phyloP scores from a whole-genome alignment of 2,113 vertebrate species.

The Brachirus orientalis region DNA sequence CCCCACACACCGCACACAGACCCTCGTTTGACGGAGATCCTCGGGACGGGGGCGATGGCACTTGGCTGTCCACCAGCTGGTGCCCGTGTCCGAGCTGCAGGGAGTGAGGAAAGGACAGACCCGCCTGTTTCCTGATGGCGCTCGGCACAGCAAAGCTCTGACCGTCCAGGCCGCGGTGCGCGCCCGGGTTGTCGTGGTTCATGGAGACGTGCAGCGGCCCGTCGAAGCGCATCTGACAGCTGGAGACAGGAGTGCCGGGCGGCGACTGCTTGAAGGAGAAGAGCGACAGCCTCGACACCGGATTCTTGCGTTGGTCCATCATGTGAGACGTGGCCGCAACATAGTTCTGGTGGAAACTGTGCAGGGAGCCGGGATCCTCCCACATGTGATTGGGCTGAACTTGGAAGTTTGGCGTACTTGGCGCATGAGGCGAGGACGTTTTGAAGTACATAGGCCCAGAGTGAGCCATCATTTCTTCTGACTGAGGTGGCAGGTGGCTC shows the following conservation, averaged over 20 bases:
- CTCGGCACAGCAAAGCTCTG: conserved; percentile 94
- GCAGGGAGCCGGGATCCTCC: conserved; percentile 96
- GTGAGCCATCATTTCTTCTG: conserved; percentile 95
- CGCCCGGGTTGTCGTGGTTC: conserved; percentile 88
- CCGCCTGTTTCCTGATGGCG: conserved; percentile 91
- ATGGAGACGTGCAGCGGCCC: conserved; percentile 94
- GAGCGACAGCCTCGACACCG: conserved; percentile 94
- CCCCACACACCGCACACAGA: conserved; percentile 96
- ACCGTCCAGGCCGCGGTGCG: conserved; percentile 90
- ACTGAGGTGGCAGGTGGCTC: conserved; percentile 90
- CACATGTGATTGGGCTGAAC: conserved; percentile 94
- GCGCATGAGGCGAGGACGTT: conserved; percentile 93
- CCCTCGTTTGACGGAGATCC: conserved; percentile 98
- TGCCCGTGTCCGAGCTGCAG: conserved; percentile 94
- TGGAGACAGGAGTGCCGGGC: conserved; percentile 94
- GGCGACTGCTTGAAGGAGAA: conserved; percentile 99
- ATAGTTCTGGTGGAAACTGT: conserved; percentile 99
- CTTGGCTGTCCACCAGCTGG: conserved; percentile 94
- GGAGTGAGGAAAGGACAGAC: conserved; percentile 92
- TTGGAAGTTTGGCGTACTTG: conserved; percentile 93
- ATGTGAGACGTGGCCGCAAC: conserved; percentile 95
- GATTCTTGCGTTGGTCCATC: conserved; percentile 95
- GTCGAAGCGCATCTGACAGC: conserved; percentile 99
- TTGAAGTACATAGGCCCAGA: conserved; percentile 98
- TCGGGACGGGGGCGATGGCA: conserved; percentile 94